phyloP scores from a whole-genome alignment of 2,888 invertebrate genomes.

The Drepanosiphum platanoidis region DNA sequence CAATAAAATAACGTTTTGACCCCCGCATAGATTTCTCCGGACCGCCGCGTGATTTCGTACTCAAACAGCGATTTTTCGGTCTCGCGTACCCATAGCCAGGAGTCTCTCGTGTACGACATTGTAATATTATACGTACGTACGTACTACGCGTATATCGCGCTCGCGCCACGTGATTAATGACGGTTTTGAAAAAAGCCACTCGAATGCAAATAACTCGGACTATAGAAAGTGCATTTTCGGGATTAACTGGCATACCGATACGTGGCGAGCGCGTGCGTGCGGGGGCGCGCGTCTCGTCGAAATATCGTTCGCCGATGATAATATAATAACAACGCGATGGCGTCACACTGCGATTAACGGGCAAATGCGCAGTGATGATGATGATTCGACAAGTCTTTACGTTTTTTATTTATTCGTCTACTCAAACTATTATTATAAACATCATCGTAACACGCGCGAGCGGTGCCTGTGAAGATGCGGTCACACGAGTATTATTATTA shows the following conservation, averaged over 20 bases:
- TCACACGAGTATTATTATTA: slow-evolving; percentile 6
- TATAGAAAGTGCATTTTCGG: slow-evolving; percentile 57
- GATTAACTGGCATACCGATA: slow-evolving; percentile 45
- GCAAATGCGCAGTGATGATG: not conserved
- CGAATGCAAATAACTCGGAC: slow-evolving; percentile 58
- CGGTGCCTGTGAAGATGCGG: not conserved
- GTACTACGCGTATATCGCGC: not conserved
- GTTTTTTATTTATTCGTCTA: slow-evolving; percentile 37
- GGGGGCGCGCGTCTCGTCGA: not conserved
- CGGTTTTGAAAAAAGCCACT: slow-evolving; percentile 42
- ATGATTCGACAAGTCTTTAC: slow-evolving; percentile 1
- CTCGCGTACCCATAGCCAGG: too few species aligned
- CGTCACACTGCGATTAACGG: slow-evolving; percentile 20
- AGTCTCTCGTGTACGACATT: slow-evolving; percentile 30
- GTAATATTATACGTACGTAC: not conserved
- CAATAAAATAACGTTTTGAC: slow-evolving; percentile 24
- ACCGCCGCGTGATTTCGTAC: too few species aligned
- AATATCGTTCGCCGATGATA: slow-evolving; percentile 49
- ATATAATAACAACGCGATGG: slow-evolving; percentile 31
- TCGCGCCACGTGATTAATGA: slow-evolving; percentile 50
- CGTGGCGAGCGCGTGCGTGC: not conserved
- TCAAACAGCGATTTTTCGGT: too few species aligned
- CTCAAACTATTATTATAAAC: too few species aligned
- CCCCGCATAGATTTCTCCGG: slow-evolving; percentile 29
- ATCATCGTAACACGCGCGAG: too few species aligned